phyloP scores from a whole-genome alignment of 1,140 invertebrate genomes.

The Caenorhabditis briggsae region DNA sequence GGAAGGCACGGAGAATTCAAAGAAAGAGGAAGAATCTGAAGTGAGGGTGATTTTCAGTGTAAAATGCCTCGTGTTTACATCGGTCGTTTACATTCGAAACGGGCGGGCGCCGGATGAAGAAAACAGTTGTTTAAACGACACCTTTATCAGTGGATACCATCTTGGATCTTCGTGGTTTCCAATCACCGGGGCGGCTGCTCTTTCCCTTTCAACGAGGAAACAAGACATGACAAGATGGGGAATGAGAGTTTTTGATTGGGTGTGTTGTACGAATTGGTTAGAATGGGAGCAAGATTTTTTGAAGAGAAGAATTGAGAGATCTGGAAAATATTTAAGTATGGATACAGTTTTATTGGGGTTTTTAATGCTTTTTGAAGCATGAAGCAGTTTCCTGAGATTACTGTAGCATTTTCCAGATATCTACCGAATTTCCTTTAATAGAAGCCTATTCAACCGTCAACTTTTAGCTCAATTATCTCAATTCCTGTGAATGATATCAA shows the following conservation, averaged over 20 bases:
- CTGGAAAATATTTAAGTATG: background rate
- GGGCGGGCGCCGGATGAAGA: background rate
- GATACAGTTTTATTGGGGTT: no score
- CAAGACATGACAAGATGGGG: background rate
- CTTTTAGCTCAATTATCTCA: no score
- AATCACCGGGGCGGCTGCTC: background rate
- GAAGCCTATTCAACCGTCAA: no score
- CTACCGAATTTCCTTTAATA: no score
- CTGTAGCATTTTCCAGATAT: no score
- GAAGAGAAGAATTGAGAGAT: background rate
- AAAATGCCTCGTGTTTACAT: constrained; percentile 15
- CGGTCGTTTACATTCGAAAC: constrained; percentile 17
- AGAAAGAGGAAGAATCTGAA: background rate
- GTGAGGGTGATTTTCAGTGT: background rate
- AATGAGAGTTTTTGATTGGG: constrained; percentile 12
- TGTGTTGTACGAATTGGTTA: constrained; percentile 28
- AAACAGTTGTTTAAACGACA: background rate
- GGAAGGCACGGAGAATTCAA: background rate
- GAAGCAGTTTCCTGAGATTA: no score
- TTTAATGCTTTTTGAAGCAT: no score
- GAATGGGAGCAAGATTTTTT: background rate
- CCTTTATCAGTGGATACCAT: constrained; percentile 29
- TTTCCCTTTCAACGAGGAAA: background rate
- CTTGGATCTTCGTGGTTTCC: background rate
- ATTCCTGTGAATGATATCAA: no score